Evolutionary conservation across 2,888 invertebrate genomes (phyloP).

Genomic region (Meta bourneti): DNA sequence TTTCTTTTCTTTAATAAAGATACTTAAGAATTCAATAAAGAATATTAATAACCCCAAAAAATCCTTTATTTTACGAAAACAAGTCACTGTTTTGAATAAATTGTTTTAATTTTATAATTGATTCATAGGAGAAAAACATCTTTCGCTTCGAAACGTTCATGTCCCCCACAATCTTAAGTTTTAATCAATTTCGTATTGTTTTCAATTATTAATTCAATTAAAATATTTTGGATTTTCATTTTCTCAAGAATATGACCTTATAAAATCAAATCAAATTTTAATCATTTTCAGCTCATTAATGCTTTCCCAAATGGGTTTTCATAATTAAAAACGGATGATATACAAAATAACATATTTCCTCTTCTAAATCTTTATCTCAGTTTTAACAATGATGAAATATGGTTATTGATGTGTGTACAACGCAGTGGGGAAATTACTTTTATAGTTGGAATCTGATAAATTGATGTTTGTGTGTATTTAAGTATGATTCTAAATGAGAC

Average conservation of each 20-base stretch:
- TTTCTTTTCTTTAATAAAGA: not conserved
- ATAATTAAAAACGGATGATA: constrained; percentile 24
- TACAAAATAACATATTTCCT: not conserved
- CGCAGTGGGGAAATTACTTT: not conserved
- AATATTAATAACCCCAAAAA: not conserved
- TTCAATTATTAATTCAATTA: constrained; percentile 21
- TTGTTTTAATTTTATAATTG: constrained; percentile 16
- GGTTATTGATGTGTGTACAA: not conserved
- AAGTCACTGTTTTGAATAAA: constrained; percentile 16
- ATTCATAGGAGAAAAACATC: not conserved
- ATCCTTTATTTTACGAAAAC: constrained; percentile 6
- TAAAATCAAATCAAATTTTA: constrained; percentile 1
- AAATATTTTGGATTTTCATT: constrained; percentile 16
- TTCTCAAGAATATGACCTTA: not conserved
- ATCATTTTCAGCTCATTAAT: constrained; percentile 5
- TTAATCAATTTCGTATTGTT: constrained; percentile 9
- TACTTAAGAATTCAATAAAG: not conserved
- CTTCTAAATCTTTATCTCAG: not conserved
- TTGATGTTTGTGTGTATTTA: not conserved
- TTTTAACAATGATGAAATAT: constrained; percentile 14
- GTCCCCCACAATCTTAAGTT: not conserved
- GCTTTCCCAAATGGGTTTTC: not conserved
- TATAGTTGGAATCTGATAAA: not conserved
- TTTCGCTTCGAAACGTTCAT: not conserved
- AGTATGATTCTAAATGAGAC: not conserved